Base-by-base conservation (phyloP, 2,888 invertebrate species). In the Acrocyrtus sp. region DNA sequence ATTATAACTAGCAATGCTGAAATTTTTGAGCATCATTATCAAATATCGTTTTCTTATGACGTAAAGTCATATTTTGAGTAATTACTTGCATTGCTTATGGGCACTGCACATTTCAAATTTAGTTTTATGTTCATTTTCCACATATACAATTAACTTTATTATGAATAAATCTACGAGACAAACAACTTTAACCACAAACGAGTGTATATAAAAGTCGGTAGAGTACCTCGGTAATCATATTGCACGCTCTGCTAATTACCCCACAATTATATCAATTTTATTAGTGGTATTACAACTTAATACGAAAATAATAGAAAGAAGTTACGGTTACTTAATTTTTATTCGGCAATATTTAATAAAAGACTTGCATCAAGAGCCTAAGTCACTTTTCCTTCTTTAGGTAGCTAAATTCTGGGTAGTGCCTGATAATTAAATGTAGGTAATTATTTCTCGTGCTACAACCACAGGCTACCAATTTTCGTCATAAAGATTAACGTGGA, bases 241-340 rank as follows among this genome's bases (percentile, higher is more conserved):
- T 62, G 56, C 62, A 69, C 61, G 62, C 62, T 62, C 69, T 54
- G 69, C 60, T 62, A 69, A 69, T 56, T 69, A 41, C 48, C 29
- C 19, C 15, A 34, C 34, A 34, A 34, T 12, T 56, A 21, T 15
- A 56, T 45, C 3, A 21, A 50, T 24, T 22, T 34, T 34, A 34
- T 34, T 34, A 34, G 34, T 24, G 57, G 26, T 34, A 56, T 39
- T 56, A 58, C 48, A 51, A 24, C 3, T 48, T 41, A 21, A 61
- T 50, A 27, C 24, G 17, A 41, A 39, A 21, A 24, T 62, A 34
- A 47, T 51, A 39, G 12, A 34, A 12, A 34, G 34, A 12, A 24
- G 60, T 47, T 61, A 68, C 61, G 54, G 29, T 68, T 47, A 53
- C 47, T 48, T 68, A 53, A 48, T 19, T 47, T 60, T 54, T 61